Evolutionary conservation across 2,797 vertebrate genomes (phyloP), one percentile per base, ranked within the genome.

Genomic region (Esox masquinongy): DNA sequence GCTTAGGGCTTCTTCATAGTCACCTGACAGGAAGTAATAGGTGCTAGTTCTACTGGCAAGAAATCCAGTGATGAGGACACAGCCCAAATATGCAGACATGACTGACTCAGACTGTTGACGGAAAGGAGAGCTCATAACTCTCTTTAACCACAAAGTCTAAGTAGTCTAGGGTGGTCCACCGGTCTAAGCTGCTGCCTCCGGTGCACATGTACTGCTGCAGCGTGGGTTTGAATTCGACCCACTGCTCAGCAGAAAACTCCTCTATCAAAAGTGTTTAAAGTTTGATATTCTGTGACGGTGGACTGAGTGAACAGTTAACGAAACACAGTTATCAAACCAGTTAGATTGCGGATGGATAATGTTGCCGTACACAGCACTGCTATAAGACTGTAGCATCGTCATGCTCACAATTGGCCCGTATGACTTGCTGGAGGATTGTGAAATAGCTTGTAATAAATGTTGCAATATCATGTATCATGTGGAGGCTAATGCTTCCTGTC

Each of bases 11-110:
- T 72, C 51, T 22, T 79, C 73, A 81, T 83, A 76, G 81, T 84
- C 74, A 85, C 79, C 75, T 86, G 70, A 78, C 80, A 68, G 83
- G 79, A 84, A 80, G 77, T 1, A 17, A 82, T 80, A 73, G 80
- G 89, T 81, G 83, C 43, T n/a, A 24, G 49, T 43, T 51, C 59
- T 70, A 72, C 77, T 80, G 82, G 78, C 80, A 78, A 15, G 17
- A 53, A 75, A 85, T 51, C 15, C 29, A 36, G 68, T 26, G 19
- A 47, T 19, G 34, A 69, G 49, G 4, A 80, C 74, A 50, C 72
- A 36, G 69, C 24, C 5, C 14, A 85, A 70, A 79, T 80, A 77
- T 76, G 22, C 69, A 0, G 76, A 80, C 34, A 36, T 47, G 22
- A 66, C n/a, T 24, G 24, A 12, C 22, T 47, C 31, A 67, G 26